These are phyloP conservation scores for Plecturocebus donacophilus DNA, from an alignment of 2,113 vertebrate species.

Conservation along the genomic window DNA sequence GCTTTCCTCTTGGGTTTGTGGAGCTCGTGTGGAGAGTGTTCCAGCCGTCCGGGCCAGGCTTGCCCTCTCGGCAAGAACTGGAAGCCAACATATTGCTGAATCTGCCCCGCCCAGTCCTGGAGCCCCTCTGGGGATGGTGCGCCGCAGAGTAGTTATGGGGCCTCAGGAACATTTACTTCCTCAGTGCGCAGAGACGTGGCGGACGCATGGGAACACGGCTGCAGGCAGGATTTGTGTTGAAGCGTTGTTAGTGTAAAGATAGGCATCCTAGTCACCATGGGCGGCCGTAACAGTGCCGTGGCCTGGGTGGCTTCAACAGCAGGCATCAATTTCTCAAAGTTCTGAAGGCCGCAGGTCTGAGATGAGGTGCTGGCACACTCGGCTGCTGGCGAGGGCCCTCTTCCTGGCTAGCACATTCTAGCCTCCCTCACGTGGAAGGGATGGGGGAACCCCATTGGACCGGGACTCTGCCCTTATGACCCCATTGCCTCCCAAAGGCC, in stretches of 20 bases:
- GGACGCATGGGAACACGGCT: too few species aligned
- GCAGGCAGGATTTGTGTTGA: neutral
- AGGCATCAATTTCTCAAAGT: neutral
- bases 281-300: fast-evolving
- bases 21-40: neutral
- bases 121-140: too few species aligned
- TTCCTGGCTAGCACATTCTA: neutral
- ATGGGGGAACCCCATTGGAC: neutral
- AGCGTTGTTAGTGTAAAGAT: neutral
- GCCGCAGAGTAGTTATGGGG: too few species aligned
- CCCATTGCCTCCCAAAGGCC: neutral
- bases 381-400: neutral
- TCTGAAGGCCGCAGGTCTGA: too few species aligned
- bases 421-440: too few species aligned
- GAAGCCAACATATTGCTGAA: neutral
- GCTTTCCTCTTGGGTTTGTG: neutral
- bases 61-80: neutral
- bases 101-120: neutral
- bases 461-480: too few species aligned
- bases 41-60: neutral
- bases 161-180: too few species aligned
- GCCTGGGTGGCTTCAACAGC: neutral
- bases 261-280: neutral
- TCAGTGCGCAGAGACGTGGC: too few species aligned
- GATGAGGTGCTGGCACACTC: too few species aligned